Base-by-base conservation (phyloP, 2,113 vertebrate genomes). In the Nothocercus nigrocapillus region DNA sequence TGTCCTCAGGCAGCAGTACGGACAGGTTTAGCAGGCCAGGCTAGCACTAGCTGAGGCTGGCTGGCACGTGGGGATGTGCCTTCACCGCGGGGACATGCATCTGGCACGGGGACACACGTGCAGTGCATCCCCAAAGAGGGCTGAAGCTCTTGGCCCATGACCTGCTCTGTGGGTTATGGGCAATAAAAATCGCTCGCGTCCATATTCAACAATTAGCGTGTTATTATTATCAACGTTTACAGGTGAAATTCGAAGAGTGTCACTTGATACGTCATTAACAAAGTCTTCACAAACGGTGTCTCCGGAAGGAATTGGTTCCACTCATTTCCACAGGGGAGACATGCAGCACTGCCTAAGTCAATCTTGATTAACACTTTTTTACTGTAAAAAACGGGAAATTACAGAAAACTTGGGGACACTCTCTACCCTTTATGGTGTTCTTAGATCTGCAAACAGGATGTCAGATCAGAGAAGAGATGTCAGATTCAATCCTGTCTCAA, bases 1-100 rank as follows among this genome's bases (percentile, higher is more conserved):
- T 27, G 8, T 28, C 19, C 66, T 69, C 0, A 1, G 59, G 49
- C 36, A 85, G 9, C 0, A 1, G 22, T 49, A 17, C 44, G 66
- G 16, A 5, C 36, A 42, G 18, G 8, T 62, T 80, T 72, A 40
- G 14, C 32, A 79, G 15, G 51, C 8, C 66, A 40, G 32, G 21
- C 8, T 83, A 62, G 72, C 28, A 20, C 47, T 63, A 62, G 32
- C 0, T 19, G 30, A 30, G 54, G 28, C 28, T 30, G 14, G 54
- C 28, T 9, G 13, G 54, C 54, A 58, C 28, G 4, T 16, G 27
- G 53, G 53, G 53, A 28, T 13, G 5, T 28, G 53, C 53, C 53
- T 28, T 54, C 53, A 54, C 25, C 14, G 28, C 30, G 54, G 28
- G 28, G 54, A 30, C 54, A 56, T 15, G 27, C 54, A 16, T 56